Conservation (phyloP, 2,113 vertebrate genomes). For the Maccullochella peelii region DNA sequence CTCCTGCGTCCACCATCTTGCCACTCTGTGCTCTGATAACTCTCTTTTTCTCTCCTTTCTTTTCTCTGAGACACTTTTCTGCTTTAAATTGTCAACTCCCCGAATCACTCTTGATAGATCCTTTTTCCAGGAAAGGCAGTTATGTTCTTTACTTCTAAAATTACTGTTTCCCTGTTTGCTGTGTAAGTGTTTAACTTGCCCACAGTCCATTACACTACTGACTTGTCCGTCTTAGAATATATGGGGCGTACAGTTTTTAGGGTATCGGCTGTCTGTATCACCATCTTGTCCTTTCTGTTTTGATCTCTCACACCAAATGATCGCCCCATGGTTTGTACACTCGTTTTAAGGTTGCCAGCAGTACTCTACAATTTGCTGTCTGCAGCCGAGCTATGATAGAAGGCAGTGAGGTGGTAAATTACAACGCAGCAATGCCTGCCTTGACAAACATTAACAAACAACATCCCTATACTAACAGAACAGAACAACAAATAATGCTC, state of each 20-base stretch:
- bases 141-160: constrained; percentile 51
- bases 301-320: constrained; percentile 48
- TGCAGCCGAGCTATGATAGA: constrained; percentile 38
- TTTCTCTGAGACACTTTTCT: constrained; percentile 38
- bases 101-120: constrained; percentile 27
- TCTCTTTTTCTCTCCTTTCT: constrained; percentile 77
- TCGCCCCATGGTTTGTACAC: constrained; percentile 37
- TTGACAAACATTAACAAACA: constrained; percentile 69
- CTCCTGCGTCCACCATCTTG: constrained; percentile 52
- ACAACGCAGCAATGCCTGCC: constrained; percentile 49
- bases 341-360: constrained; percentile 45
- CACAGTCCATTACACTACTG: constrained; percentile 34
- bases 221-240: constrained; percentile 43
- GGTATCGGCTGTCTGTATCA: constrained; percentile 30
- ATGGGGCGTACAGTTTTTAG: constrained; percentile 24
- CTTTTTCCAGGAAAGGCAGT: constrained; percentile 51
- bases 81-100: constrained; percentile 45
- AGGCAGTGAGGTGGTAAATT: constrained; percentile 66
- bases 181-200: constrained; percentile 48
- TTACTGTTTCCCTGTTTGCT: constrained; percentile 59
- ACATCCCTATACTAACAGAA: constrained; percentile 62
- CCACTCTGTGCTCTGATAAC: constrained; percentile 57
- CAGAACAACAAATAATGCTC: constrained; percentile 61
- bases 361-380: constrained; percentile 49
- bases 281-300: constrained; percentile 49